These are phyloP conservation scores for Sphaerophoria rueppellii DNA, from an alignment of 2,888 invertebrate species.

Conservation along the genomic window DNA sequence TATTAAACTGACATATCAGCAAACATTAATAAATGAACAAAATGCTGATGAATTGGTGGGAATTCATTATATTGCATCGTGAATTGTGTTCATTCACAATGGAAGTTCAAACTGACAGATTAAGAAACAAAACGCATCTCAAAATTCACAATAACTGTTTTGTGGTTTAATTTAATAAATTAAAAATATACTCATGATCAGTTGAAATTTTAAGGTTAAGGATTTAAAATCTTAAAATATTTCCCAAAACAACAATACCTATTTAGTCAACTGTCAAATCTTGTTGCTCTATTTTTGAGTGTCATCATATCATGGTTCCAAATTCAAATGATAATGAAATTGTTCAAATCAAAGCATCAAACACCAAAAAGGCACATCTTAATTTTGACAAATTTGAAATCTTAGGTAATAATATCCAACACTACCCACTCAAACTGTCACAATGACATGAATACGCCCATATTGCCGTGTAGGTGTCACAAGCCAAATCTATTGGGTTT, in stretches of 20 bases:
- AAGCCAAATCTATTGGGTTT: constrained; percentile 8
- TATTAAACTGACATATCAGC: constrained; percentile 5
- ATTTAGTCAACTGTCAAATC: constrained; percentile 8
- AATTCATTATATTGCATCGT: neutral
- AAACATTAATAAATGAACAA: constrained; percentile 5
- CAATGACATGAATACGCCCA: neutral
- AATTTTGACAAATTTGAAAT: constrained; percentile 24
- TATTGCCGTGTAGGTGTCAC: constrained; percentile 18
- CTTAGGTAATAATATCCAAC: neutral
- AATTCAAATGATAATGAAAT: neutral
- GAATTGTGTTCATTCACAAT: no score
- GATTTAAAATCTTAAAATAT: neutral
- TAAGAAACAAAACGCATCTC: no score
- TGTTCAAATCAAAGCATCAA: neutral
- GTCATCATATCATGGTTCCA: neutral
- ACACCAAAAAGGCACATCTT: neutral
- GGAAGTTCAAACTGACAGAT: neutral
- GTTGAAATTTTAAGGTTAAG: no score
- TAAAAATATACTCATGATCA: no score
- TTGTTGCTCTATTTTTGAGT: neutral
- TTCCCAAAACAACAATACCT: neutral
- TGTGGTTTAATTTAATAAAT: no score
- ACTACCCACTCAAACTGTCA: constrained; percentile 16
- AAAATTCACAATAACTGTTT: no score
- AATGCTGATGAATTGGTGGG: constrained; percentile 2